A percentile compares a stretch with the other conserved stretches of the same genome.
phyloP scores from a whole-genome alignment of 2,797 vertebrate species.

The Microctenopoma lineatum region DNA sequence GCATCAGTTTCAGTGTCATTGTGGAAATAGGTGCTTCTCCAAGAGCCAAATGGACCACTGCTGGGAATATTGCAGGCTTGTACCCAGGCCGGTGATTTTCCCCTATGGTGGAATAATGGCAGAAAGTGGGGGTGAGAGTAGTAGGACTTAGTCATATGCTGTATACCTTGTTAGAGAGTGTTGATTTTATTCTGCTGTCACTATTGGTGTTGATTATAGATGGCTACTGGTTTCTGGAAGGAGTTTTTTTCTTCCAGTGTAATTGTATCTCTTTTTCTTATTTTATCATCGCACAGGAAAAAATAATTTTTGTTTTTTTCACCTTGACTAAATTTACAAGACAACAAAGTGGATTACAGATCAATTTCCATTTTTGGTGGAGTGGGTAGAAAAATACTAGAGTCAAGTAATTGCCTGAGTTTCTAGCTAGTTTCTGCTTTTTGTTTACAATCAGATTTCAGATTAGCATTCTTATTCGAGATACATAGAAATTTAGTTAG shows the following conservation, averaged over 20 bases:
- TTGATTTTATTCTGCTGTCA: constrained; percentile 73
- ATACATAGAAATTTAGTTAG: neutral
- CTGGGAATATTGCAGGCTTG: constrained; percentile 79
- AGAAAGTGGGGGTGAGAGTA: constrained; percentile 54
- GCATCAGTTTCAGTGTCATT: constrained; percentile 72
- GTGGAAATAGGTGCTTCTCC: constrained; percentile 56
- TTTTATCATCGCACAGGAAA: constrained; percentile 24
- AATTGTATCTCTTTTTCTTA: constrained; percentile 28
- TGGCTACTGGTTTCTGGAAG: constrained; percentile 57
- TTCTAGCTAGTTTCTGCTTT: neutral
- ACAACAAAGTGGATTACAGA: constrained; percentile 14
- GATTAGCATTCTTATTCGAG: neutral
- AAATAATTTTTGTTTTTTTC: too few relatives aligned
- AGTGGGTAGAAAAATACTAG: neutral
- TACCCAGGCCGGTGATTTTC: constrained; percentile 79
- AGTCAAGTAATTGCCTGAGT: constrained; percentile 1
- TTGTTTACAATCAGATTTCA: too few relatives aligned
- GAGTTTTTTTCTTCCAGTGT: constrained; percentile 23
- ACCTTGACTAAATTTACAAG: neutral
- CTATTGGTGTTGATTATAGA: constrained; percentile 77
- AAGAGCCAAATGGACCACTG: constrained; percentile 70
- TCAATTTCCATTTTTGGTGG: constrained; percentile 5
- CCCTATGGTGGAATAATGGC: constrained; percentile 76
- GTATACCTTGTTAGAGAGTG: constrained; percentile 66
- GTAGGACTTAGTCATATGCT: constrained; percentile 70